A percentile compares a stretch with the other conserved stretches of the same genome.
Evolutionary conservation across 2,888 invertebrate species (phyloP).

Genomic region (Cybosia mesomella): DNA sequence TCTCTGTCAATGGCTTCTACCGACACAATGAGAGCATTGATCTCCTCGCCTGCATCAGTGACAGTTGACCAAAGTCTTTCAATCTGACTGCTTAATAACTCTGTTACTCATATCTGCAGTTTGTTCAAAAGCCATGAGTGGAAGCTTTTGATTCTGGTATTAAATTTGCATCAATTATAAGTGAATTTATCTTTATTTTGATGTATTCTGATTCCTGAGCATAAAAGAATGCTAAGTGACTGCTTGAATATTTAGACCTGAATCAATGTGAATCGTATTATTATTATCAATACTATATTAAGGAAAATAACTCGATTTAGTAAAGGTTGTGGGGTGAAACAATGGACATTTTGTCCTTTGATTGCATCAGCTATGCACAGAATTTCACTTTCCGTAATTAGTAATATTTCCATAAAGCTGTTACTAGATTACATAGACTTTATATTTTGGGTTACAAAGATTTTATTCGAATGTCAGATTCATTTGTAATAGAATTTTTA

Average conservation of each 20-base stretch:
- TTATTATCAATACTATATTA: not conserved
- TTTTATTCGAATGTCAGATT: not conserved
- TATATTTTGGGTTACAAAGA: not conserved
- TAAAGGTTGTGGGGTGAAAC: not conserved
- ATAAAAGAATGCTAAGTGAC: not conserved
- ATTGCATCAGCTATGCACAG: not conserved
- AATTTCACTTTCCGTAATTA: not conserved
- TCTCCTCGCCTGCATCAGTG: constrained; percentile 74
- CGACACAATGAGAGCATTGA: constrained; percentile 85
- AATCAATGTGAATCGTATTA: not conserved
- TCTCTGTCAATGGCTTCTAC: constrained; percentile 80
- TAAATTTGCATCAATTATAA: constrained; percentile 13
- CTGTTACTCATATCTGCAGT: constrained; percentile 56
- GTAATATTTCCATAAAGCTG: not conserved
- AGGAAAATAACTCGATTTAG: not conserved
- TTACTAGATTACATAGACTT: not conserved
- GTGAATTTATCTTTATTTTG: not conserved
- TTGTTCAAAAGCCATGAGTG: constrained; percentile 58
- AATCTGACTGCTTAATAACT: constrained; percentile 60
- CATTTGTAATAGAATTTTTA: not conserved
- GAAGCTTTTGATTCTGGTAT: constrained; percentile 37
- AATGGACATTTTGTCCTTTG: not conserved
- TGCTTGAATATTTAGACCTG: not conserved
- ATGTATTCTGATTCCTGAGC: not conserved
- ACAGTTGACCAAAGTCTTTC: constrained; percentile 76